phyloP scores from a whole-genome alignment of 2,888 invertebrate genomes.

The Microplitis manilae region DNA sequence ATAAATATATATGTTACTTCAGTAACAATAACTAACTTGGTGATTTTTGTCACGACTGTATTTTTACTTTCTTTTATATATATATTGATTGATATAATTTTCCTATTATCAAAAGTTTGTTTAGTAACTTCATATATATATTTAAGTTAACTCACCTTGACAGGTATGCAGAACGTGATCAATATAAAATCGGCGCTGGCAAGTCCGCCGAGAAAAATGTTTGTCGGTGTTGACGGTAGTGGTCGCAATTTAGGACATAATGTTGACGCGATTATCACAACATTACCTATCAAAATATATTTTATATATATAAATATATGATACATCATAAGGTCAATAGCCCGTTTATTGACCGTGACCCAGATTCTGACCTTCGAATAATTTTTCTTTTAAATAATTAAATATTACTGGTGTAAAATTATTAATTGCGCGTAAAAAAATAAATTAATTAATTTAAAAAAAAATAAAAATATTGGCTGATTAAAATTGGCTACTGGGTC shows the following conservation, averaged over 20 bases:
- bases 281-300: constrained; percentile 56
- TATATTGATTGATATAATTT: no score
- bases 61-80: no score
- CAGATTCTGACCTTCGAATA: no score
- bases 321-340: no score
- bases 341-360: no score
- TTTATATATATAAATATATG: no score
- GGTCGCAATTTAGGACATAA: constrained; percentile 69
- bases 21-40: constrained; percentile 1
- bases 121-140: background rate
- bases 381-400: no score
- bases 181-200: constrained; percentile 81
- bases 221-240: constrained; percentile 73
- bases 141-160: constrained; percentile 74
- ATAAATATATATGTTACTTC: constrained; percentile 4
- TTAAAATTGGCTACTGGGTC: no score
- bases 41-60: background rate
- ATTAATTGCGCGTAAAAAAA: background rate
- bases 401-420: background rate
- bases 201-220: constrained; percentile 80
- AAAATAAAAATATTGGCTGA: no score
- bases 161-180: constrained; percentile 80
- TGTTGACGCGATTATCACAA: constrained; percentile 74
- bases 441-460: no score
- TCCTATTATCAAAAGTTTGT: no score